These are phyloP conservation scores for Trachurus trachurus DNA, from an alignment of 2,797 vertebrate genomes.

Conservation along the genomic window DNA sequence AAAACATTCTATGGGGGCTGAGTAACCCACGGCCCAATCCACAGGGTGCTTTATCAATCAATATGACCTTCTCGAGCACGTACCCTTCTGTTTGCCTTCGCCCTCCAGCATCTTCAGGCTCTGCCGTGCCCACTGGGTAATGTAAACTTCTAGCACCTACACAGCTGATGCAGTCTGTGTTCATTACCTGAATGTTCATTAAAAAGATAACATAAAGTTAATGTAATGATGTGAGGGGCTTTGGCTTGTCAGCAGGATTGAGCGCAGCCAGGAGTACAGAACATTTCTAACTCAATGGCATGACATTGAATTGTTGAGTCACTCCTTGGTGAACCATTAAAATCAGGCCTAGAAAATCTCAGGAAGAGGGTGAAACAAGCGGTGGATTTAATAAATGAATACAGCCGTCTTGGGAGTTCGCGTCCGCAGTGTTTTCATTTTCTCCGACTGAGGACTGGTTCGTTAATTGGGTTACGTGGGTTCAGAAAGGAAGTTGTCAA, in stretches of 20 bases:
- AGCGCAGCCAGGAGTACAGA: slow-evolving; percentile 39
- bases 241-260: slow-evolving; percentile 49
- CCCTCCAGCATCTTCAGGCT: slow-evolving; percentile 53
- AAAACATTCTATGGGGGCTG: slow-evolving; percentile 71
- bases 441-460: slow-evolving; percentile 66
- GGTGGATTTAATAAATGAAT: slow-evolving; percentile 79
- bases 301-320: slow-evolving; percentile 61
- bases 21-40: slow-evolving; percentile 65
- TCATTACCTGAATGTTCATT: slow-evolving; percentile 73
- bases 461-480: slow-evolving; percentile 83
- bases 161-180: slow-evolving; percentile 63
- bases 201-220: slow-evolving; percentile 61
- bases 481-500: slow-evolving; percentile 82
- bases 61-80: slow-evolving; percentile 79
- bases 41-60: slow-evolving; percentile 80
- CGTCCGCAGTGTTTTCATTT: slow-evolving; percentile 81
- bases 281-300: slow-evolving; percentile 49
- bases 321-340: slow-evolving; percentile 72
- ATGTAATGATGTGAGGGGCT: slow-evolving; percentile 47
- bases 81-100: slow-evolving; percentile 46
- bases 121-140: slow-evolving; percentile 61
- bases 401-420: slow-evolving; percentile 72
- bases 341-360: slow-evolving; percentile 63
- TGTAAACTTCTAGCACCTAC: slow-evolving; percentile 57
- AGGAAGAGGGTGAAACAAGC: slow-evolving; percentile 72